Evolutionary conservation across 1,140 invertebrate species (phyloP).

Genomic region (Brachionus rubens): DNA sequence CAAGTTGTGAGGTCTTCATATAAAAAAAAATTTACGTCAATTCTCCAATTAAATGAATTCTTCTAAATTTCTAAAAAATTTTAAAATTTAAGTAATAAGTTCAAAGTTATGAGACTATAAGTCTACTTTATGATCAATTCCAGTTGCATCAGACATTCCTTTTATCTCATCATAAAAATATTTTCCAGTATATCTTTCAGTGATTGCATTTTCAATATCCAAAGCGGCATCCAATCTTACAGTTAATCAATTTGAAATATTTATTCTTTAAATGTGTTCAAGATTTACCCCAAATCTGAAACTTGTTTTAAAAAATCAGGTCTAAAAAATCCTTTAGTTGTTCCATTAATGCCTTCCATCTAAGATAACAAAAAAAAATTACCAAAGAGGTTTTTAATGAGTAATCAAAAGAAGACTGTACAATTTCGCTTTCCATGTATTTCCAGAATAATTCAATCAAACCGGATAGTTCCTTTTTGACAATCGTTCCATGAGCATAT

Average conservation of each 20-base stretch:
- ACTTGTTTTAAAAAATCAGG: constrained; percentile 52
- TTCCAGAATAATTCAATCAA: constrained; percentile 51
- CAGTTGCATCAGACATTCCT: constrained; percentile 52
- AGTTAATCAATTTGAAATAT: constrained; percentile 45
- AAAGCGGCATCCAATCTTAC: constrained; percentile 51
- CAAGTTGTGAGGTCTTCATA: not conserved
- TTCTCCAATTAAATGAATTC: constrained; percentile 53
- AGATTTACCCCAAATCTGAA: constrained; percentile 51
- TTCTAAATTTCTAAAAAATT: constrained; percentile 49
- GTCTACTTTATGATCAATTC: constrained; percentile 50
- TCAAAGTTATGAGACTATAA: not conserved
- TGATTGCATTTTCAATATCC: constrained; percentile 51
- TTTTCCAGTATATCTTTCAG: constrained; percentile 48
- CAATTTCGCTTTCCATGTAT: constrained; percentile 52
- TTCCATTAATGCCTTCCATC: constrained; percentile 50
- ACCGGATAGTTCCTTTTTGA: constrained; percentile 47
- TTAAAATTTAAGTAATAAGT: constrained; percentile 6
- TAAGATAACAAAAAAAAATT: constrained; percentile 19
- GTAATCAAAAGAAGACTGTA: constrained; percentile 22
- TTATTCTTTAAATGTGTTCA: not conserved
- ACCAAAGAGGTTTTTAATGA: not conserved
- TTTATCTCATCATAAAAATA: constrained; percentile 51
- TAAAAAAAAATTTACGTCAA: constrained; percentile 47
- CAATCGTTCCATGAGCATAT: constrained; percentile 50
- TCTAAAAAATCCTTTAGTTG: constrained; percentile 49